These are phyloP conservation scores for Tragelaphus scriptus DNA, from an alignment of 2,113 vertebrate genomes.

Conservation along the genomic window DNA sequence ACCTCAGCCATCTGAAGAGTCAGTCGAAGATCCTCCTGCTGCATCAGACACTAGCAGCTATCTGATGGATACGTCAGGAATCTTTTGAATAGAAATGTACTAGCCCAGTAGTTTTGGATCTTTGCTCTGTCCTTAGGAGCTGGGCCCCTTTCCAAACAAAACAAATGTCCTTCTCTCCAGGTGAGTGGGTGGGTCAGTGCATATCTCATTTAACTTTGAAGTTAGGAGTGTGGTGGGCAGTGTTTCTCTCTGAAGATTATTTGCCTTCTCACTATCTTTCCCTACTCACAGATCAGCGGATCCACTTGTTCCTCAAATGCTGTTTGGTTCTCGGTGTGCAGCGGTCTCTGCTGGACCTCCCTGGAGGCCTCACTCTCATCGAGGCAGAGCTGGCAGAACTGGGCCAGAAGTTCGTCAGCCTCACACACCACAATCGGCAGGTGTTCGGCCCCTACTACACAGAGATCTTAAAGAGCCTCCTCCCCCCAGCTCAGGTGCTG, in stretches of 20 bases:
- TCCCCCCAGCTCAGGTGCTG: constrained; percentile 57
- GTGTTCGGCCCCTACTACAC: constrained; percentile 81
- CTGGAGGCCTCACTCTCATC: constrained; percentile 73
- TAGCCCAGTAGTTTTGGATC: not conserved
- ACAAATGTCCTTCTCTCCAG: not conserved
- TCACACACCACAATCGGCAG: constrained; percentile 77
- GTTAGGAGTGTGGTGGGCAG: not conserved
- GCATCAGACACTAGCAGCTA: not conserved
- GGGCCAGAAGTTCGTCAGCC: constrained; percentile 74
- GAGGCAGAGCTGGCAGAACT: constrained; percentile 80
- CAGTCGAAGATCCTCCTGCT: not conserved
- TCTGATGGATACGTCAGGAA: not conserved
- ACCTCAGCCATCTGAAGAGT: not conserved
- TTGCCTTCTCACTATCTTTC: not conserved
- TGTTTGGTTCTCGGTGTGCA: constrained; percentile 65
- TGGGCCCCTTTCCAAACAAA: not conserved
- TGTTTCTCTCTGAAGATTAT: not conserved
- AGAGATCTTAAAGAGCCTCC: constrained; percentile 75
- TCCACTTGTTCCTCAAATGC: constrained; percentile 78
- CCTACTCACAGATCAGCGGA: constrained; percentile 73
- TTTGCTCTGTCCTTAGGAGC: not conserved
- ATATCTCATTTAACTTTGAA: not conserved
- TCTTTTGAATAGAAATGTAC: not conserved
- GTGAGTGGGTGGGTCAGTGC: not conserved
- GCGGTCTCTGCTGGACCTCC: constrained; percentile 68